Evolutionary conservation across 2,888 invertebrate genomes (phyloP).

Genomic region (Bimastos eiseni): DNA sequence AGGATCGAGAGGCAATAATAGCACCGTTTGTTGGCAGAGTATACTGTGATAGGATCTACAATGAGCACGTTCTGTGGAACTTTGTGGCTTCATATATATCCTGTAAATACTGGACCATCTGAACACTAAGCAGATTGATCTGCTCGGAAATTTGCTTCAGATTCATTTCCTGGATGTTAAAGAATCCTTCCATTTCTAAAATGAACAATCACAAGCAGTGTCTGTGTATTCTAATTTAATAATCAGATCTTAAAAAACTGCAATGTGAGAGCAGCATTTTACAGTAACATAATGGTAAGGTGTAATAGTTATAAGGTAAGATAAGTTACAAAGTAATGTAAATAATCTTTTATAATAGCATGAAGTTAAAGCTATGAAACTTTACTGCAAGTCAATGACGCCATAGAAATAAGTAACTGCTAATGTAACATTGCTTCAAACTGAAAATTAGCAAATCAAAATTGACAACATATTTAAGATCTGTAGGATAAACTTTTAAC

Average conservation of each 20-base stretch:
- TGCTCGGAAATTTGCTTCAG: not conserved
- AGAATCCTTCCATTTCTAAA: slow-evolving; percentile 13
- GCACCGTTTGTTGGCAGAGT: not conserved
- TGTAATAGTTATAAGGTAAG: not conserved
- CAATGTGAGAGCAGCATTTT: not conserved
- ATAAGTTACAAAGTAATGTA: not conserved
- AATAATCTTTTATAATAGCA: not conserved
- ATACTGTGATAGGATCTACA: not conserved
- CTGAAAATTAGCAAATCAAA: not conserved
- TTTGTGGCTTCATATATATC: not conserved
- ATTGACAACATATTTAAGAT: not conserved
- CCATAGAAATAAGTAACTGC: not conserved
- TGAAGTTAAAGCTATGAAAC: not conserved
- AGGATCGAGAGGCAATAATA: not conserved
- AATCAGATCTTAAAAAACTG: not conserved
- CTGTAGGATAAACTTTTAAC: too few species aligned
- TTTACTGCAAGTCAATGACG: not conserved
- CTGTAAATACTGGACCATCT: slow-evolving; percentile 17
- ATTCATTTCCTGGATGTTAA: not conserved
- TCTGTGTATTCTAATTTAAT: not conserved
- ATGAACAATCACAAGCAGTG: not conserved
- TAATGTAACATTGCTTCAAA: not conserved
- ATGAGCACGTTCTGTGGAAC: slow-evolving; percentile 14
- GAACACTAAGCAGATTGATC: not conserved
- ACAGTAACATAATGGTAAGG: not conserved